Evolutionary conservation across 2,888 invertebrate species (phyloP), one percentile per base, ranked within the genome.

Genomic region (Pinctada fucata): DNA sequence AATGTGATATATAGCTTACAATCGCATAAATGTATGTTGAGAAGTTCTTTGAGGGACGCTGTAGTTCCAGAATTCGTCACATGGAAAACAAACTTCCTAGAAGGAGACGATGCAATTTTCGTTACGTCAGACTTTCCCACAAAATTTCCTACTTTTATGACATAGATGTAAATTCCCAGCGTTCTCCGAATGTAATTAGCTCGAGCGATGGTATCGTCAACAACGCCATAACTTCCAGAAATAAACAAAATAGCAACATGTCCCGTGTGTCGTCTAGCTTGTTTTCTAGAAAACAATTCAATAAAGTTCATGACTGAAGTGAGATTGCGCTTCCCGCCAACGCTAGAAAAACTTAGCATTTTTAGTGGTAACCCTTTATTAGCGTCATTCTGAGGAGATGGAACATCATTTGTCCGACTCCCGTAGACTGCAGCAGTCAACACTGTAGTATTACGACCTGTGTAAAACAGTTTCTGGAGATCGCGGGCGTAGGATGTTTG

Each of bases 211-310:
- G 47, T 47, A 8, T 48, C 6, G n/a, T 66, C 66, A 16, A 66
- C 16, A 8, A 47, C n/a, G 8, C n/a, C 10, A 6, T 49, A 50
- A 50, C 4, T 6, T 70, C 70, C 70, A 5, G 50, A 3, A 13
- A 70, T 47, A 16, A 70, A 70, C 51, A 70, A n/a, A n/a, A 70
- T 70, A 6, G 16, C 51, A 10, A 70, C 51, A 16, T 70, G 70
- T 13, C 48, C 70, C 4, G 51, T 51, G 51, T 51, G n/a, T 70
- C 8, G n/a, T n/a, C 70, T 49, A 16, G n/a, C 13, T 49, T 70
- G 4, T 45, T 16, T 47, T 4, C 47, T 13, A 8, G 68, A 45
- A 47, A 68, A 68, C 13, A 47, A 31, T 47, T 13, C 47, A 13
- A 68, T n/a, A 13, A 8, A 68, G 5, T 47, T 68, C 5, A 68